These are phyloP conservation scores for Drosophila nr. perissopoda DNA, from an alignment of 2,888 invertebrate species.

Conservation along the genomic window DNA sequence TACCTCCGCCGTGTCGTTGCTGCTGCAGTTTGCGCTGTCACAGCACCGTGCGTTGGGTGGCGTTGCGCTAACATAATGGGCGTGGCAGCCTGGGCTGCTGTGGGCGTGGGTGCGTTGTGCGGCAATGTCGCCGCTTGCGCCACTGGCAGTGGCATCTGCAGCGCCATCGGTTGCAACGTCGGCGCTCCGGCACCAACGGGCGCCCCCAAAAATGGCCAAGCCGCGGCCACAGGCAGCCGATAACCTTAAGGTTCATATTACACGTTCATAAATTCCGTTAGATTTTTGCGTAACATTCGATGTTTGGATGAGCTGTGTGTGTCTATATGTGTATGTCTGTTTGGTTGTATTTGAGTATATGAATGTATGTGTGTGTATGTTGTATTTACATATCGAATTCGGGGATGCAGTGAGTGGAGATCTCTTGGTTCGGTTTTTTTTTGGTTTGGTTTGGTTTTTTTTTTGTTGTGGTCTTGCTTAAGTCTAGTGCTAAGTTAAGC, in stretches of 20 bases:
- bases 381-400: conserved; percentile 59
- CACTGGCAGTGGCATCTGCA: conserved; percentile 63
- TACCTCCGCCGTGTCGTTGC: conserved; percentile 91
- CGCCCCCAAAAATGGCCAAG: conserved; percentile 90
- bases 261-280: conserved; percentile 60
- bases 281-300: conserved; percentile 40
- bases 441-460: conserved; percentile 34
- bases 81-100: conserved; percentile 85
- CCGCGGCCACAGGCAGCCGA: conserved; percentile 91
- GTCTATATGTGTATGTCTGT: neutral
- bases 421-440: conserved; percentile 36
- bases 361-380: conserved; percentile 8
- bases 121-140: conserved; percentile 85
- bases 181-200: conserved; percentile 85
- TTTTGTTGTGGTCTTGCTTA: conserved; percentile 51
- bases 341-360: conserved; percentile 35
- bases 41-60: conserved; percentile 81
- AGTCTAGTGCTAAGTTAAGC: conserved; percentile 73
- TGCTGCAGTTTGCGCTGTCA: conserved; percentile 88
- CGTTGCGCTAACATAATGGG: conserved; percentile 89
- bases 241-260: conserved; percentile 86
- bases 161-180: conserved; percentile 86
- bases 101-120: conserved; percentile 84
- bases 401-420: conserved; percentile 54
- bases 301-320: conserved; percentile 34